phyloP scores from a whole-genome alignment of 2,113 vertebrate genomes.

The Gymnobelideus leadbeateri region DNA sequence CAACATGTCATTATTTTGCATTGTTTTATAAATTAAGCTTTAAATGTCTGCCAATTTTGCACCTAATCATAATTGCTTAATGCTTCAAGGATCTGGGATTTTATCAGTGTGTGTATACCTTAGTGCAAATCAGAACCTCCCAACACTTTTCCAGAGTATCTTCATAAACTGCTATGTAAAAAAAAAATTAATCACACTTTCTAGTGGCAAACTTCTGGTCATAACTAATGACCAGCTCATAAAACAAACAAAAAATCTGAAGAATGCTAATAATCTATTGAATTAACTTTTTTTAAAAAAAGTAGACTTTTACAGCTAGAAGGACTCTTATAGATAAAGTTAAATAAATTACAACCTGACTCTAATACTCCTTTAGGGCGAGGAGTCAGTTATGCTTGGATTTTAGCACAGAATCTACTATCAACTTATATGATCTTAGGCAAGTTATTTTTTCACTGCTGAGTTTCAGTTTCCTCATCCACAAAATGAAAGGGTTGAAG shows the following conservation, averaged over 20 bases:
- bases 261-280: neutral
- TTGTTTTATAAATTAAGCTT: neutral
- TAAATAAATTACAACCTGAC: neutral
- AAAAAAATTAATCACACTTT: neutral
- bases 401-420: slow-evolving; percentile 39
- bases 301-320: neutral
- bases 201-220: neutral
- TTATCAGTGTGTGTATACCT: neutral
- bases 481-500: slow-evolving; percentile 13
- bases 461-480: slow-evolving; percentile 41
- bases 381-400: neutral
- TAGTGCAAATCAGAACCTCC: neutral
- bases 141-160: neutral
- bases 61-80: neutral
- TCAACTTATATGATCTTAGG: slow-evolving; percentile 14
- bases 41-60: neutral
- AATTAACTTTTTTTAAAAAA: neutral
- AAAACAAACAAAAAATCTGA: neutral
- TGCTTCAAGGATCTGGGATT: neutral
- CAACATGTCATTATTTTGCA: slow-evolving; percentile 23
- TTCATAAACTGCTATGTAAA: neutral
- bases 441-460: slow-evolving; percentile 42
- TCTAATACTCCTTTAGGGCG: neutral
- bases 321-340: slow-evolving; percentile 8
- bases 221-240: neutral